Conservation (phyloP, 2,888 invertebrate species). For the Lordiphosa fenestrarum region DNA sequence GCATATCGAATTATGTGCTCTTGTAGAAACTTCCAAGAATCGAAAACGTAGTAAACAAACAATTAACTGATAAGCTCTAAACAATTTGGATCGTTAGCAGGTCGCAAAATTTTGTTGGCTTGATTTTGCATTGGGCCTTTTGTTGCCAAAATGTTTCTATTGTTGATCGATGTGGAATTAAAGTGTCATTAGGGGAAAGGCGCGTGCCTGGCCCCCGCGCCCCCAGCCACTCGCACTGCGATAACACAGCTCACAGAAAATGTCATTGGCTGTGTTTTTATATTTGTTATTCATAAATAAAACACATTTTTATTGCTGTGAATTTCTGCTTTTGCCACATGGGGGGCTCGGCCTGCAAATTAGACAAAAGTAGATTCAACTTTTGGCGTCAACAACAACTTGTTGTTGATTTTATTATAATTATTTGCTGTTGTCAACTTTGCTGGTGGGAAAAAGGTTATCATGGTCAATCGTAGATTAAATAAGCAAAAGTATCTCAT, state of each 20-base stretch:
- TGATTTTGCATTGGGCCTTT: no score
- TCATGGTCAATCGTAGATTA: conserved; percentile 38
- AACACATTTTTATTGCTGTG: conserved; percentile 21
- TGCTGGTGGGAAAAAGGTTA: conserved; percentile 48
- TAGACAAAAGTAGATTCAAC: conserved; percentile 9
- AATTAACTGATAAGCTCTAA: conserved; percentile 58
- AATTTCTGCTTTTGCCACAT: conserved; percentile 17
- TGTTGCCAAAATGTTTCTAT: background rate
- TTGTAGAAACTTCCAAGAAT: conserved; percentile 31
- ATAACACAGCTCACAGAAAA: background rate
- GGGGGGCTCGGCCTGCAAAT: conserved; percentile 56
- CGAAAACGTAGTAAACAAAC: conserved; percentile 59
- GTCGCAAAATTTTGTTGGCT: background rate
- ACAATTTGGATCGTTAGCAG: conserved; percentile 17
- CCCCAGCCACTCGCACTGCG: no score
- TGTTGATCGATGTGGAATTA: conserved; percentile 5
- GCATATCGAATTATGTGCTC: conserved; percentile 1
- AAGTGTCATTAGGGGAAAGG: conserved; percentile 2
- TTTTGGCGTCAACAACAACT: conserved; percentile 29
- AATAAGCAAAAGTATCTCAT: conserved; percentile 29
- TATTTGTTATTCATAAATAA: conserved; percentile 10
- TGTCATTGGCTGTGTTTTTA: conserved; percentile 17
- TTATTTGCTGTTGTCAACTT: conserved; percentile 30
- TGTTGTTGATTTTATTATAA: conserved; percentile 32
- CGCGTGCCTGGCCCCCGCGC: conserved; percentile 3